Conservation (phyloP, 2,113 vertebrate species). For the Coryphaenoides rupestris region DNA sequence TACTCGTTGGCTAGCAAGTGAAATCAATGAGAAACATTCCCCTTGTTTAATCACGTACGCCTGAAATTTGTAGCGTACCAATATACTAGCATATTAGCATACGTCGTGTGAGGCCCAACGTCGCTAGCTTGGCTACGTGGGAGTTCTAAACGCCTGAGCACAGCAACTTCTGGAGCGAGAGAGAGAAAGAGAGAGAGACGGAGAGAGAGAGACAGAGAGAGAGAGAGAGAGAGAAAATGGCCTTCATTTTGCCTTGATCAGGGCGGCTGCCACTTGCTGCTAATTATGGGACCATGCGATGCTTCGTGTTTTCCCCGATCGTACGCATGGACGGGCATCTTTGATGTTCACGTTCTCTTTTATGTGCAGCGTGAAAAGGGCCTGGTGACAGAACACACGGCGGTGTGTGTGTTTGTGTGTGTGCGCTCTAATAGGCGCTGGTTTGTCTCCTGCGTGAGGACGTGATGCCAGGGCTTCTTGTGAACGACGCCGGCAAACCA, state of each 20-base stretch:
- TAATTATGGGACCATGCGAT: conserved; percentile 4
- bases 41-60: too few relatives aligned
- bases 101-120: too few relatives aligned
- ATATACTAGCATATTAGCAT: too few relatives aligned
- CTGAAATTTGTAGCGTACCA: too few relatives aligned
- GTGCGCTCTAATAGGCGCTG: conserved; percentile 7
- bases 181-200: neutral
- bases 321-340: conserved; percentile 23
- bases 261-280: conserved; percentile 2
- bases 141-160: too few relatives aligned
- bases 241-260: conserved; percentile 22
- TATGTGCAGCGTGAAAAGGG: conserved; percentile 12
- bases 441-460: conserved; percentile 13
- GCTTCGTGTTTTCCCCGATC: conserved; percentile 26
- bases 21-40: too few relatives aligned
- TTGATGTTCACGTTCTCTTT: conserved; percentile 25
- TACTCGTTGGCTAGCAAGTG: too few relatives aligned
- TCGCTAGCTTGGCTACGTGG: too few relatives aligned
- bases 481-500: too few relatives aligned
- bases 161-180: too few relatives aligned
- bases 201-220: too few relatives aligned
- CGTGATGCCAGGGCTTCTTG: too few relatives aligned
- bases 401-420: conserved; percentile 23
- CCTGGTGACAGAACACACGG: neutral
- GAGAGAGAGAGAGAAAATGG: neutral